Evolutionary conservation across 2,888 invertebrate genomes (phyloP).

Genomic region (Pilophorus perplexus): DNA sequence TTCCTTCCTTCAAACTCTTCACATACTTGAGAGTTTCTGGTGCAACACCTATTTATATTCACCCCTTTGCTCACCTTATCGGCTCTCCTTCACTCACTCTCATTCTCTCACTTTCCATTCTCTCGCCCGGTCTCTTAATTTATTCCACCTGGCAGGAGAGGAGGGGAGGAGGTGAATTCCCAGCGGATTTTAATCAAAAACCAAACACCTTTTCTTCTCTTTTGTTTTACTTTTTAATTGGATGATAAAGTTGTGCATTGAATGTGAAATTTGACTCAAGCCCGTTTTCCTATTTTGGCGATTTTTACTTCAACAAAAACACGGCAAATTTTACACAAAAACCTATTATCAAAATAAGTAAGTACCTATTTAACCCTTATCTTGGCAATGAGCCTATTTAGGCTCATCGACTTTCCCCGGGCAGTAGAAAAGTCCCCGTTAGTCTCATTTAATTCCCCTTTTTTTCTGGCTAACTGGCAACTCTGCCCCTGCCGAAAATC

Average conservation of each 20-base stretch:
- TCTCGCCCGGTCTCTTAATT: constrained; percentile 11
- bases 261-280: constrained; percentile 26
- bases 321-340: too few species aligned
- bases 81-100: background rate
- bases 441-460: too few species aligned
- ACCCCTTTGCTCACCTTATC: constrained; percentile 7
- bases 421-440: too few species aligned
- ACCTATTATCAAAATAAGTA: too few species aligned
- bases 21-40: constrained; percentile 34
- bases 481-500: too few species aligned
- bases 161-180: too few species aligned
- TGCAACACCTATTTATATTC: constrained; percentile 33
- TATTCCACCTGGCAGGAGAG: background rate
- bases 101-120: background rate
- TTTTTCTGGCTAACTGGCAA: too few species aligned
- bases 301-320: too few species aligned
- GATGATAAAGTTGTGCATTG: constrained; percentile 22
- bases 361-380: too few species aligned
- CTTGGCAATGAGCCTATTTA: too few species aligned
- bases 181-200: constrained; percentile 26
- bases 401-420: too few species aligned
- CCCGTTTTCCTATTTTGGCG: too few species aligned
- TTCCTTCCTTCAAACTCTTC: constrained; percentile 37
- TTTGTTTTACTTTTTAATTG: constrained; percentile 21
- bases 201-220: constrained; percentile 7